A percentile compares a stretch with the other conserved stretches of the same genome.
phyloP scores from a whole-genome alignment of 2,797 vertebrate genomes.

The Poeciliopsis presidionis region DNA sequence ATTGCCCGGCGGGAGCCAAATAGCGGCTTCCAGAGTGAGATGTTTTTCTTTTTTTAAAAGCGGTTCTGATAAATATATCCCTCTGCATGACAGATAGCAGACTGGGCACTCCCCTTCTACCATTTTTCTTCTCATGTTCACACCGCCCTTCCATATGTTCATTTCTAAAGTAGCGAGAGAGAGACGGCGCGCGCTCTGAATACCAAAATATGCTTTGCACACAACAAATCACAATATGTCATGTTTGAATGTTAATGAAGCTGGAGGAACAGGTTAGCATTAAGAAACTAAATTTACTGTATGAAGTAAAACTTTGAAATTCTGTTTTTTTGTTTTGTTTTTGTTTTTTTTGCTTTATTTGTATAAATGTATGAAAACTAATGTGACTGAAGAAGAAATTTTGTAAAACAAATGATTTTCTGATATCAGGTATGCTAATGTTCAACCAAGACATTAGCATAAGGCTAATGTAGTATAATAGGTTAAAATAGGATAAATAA shows the following conservation, averaged over 20 bases:
- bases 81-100: constrained; percentile 69
- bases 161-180: constrained; percentile 50
- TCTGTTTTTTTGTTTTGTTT: background rate
- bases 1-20: constrained; percentile 76
- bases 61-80: constrained; percentile 66
- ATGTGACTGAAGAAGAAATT: background rate
- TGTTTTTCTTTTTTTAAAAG: constrained; percentile 63
- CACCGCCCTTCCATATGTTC: constrained; percentile 63
- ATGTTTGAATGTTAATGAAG: background rate
- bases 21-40: constrained; percentile 63
- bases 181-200: constrained; percentile 23
- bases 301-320: background rate
- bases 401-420: background rate
- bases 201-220: constrained; percentile 32
- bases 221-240: background rate
- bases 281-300: background rate
- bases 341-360: background rate
- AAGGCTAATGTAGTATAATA: background rate
- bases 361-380: background rate
- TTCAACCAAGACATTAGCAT: background rate
- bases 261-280: background rate
- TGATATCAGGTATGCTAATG: background rate
- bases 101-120: constrained; percentile 34
- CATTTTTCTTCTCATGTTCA: constrained; percentile 47
- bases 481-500: background rate